Conservation (phyloP, 1,140 invertebrate genomes). For the Bombus superbus region DNA sequence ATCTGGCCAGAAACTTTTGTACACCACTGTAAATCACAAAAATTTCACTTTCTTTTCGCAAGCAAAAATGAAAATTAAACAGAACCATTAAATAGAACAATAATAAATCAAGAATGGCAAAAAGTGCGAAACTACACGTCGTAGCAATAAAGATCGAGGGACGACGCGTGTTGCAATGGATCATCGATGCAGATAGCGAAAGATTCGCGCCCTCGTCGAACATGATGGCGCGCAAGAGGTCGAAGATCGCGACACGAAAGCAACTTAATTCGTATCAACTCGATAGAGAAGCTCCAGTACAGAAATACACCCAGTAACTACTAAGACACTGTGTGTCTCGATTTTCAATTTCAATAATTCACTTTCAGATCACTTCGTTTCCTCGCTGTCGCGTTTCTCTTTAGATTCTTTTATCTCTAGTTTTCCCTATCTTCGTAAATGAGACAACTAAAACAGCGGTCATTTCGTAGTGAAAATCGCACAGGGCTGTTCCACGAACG, state of each 20-base stretch:
- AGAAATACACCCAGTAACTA: neutral
- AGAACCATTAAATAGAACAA: neutral
- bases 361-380: too few relatives aligned
- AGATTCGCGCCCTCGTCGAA: neutral
- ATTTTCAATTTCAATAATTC: neutral
- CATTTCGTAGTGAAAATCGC: neutral
- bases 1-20: too few relatives aligned
- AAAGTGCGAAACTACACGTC: too few relatives aligned
- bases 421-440: neutral
- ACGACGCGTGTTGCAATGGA: neutral
- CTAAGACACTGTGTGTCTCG: constrained; percentile 2
- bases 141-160: neutral
- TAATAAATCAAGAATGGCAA: neutral
- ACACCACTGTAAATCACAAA: neutral
- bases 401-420: too few relatives aligned
- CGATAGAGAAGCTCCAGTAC: neutral
- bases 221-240: constrained; percentile 35
- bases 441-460: neutral
- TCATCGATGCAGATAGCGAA: neutral
- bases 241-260: constrained; percentile 52
- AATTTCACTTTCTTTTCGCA: neutral
- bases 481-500: neutral
- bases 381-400: neutral
- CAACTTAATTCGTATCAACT: constrained; percentile 41
- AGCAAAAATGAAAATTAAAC: neutral